phyloP scores from a whole-genome alignment of 92 coral and sea anemone species.

The Porites cylindrica region DNA sequence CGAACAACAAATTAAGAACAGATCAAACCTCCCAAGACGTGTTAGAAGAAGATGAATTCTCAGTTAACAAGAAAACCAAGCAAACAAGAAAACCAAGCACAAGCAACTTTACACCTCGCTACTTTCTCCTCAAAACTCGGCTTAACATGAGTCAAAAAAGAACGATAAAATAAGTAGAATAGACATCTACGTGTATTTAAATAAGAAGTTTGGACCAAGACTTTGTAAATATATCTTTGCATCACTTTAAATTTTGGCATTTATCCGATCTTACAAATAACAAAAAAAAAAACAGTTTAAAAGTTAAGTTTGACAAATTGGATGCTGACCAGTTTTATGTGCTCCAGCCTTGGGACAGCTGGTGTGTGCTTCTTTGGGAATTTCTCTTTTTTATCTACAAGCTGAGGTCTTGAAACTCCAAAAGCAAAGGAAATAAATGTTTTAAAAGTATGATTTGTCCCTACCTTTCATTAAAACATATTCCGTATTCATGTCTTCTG shows the following conservation, averaged over 20 bases:
- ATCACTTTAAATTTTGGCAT: background rate
- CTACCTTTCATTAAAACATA: slow-evolving; percentile 30
- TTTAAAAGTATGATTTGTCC: background rate
- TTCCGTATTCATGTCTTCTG: slow-evolving; percentile 23
- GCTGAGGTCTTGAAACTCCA: background rate
- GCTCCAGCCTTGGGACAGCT: too few species aligned
- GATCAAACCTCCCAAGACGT: background rate
- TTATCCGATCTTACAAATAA: too few species aligned
- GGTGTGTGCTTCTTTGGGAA: too few species aligned
- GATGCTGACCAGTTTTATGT: too few species aligned
- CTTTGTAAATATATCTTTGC: background rate
- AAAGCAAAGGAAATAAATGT: background rate
- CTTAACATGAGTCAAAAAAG: background rate
- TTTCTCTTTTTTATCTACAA: background rate
- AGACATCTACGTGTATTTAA: background rate
- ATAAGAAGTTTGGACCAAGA: background rate
- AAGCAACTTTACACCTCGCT: background rate
- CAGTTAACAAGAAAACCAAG: background rate
- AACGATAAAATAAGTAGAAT: background rate
- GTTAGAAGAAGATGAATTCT: background rate
- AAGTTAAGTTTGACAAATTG: too few species aligned
- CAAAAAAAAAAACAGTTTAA: too few species aligned
- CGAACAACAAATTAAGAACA: background rate
- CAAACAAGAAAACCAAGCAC: too few species aligned
- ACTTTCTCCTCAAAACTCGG: background rate